Evolutionary conservation across 2,113 vertebrate genomes (phyloP).

Genomic region (Miniopterus natalensis): DNA sequence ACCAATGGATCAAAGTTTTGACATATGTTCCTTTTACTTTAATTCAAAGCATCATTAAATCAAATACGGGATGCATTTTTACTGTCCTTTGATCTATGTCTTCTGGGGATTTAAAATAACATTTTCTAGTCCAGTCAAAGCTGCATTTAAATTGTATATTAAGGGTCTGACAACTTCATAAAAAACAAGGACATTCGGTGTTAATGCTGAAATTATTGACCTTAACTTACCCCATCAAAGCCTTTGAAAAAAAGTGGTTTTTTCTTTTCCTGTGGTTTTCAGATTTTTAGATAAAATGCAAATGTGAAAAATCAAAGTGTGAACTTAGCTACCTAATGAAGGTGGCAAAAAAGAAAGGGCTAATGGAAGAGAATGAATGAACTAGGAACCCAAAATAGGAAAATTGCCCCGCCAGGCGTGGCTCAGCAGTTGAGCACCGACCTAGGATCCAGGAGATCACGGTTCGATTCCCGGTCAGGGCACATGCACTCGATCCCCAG

Average conservation of each 20-base stretch:
- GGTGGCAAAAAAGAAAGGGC: not conserved
- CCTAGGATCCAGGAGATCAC: too few species aligned
- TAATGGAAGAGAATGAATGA: constrained; percentile 41
- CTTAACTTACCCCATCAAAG: constrained; percentile 63
- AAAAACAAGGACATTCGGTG: constrained; percentile 70
- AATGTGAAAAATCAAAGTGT: constrained; percentile 51
- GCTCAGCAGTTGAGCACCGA: too few species aligned
- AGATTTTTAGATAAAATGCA: constrained; percentile 54
- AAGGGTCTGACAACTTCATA: constrained; percentile 69
- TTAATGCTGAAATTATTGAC: constrained; percentile 69
- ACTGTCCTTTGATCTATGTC: constrained; percentile 77
- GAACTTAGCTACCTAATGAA: constrained; percentile 1
- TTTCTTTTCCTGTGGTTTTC: constrained; percentile 24
- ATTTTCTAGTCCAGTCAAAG: constrained; percentile 75
- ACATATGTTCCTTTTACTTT: constrained; percentile 79
- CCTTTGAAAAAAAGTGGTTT: not conserved
- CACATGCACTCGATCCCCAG: too few species aligned
- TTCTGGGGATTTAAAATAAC: constrained; percentile 77
- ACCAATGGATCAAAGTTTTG: constrained; percentile 78
- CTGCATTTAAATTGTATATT: constrained; percentile 76
- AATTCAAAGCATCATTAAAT: constrained; percentile 80
- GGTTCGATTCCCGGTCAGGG: too few species aligned
- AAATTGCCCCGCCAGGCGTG: not conserved
- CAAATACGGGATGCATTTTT: constrained; percentile 77
- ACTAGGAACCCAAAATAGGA: not conserved